Percentiles rank a stretch among this genome's conserved stretches.
These are phyloP conservation scores for Tetramorium bicarinatum DNA, from an alignment of 2,888 invertebrate genomes.

Conservation along the genomic window DNA sequence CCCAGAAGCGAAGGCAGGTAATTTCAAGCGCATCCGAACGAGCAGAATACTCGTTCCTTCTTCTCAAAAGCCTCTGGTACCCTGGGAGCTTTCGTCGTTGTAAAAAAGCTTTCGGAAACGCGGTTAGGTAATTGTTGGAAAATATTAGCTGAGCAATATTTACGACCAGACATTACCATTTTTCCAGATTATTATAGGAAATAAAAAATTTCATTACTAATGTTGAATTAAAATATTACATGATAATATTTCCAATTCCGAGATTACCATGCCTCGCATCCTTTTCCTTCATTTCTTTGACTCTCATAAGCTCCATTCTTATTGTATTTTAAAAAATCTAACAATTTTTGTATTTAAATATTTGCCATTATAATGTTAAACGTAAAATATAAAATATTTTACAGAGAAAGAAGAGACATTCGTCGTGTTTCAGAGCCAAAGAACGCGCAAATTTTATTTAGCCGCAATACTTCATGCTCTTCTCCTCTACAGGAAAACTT, in stretches of 20 bases:
- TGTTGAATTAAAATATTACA: background rate
- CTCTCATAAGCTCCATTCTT: background rate
- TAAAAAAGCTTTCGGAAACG: conserved; percentile 62
- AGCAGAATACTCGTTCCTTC: conserved; percentile 67
- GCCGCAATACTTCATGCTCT: conserved; percentile 68
- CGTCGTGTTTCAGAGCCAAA: conserved; percentile 50
- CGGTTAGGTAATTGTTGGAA: conserved; percentile 43
- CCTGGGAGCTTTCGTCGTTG: conserved; percentile 63
- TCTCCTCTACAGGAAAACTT: conserved; percentile 60
- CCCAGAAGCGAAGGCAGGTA: conserved; percentile 77
- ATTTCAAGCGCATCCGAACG: conserved; percentile 78
- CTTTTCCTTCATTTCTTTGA: conserved; percentile 14
- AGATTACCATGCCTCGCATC: conserved; percentile 40
- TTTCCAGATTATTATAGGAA: background rate
- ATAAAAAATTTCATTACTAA: background rate
- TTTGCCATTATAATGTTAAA: background rate
- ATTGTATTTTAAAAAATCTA: background rate
- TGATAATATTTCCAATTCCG: conserved; percentile 9
- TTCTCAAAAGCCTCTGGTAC: conserved; percentile 64
- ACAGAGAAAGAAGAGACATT: conserved; percentile 26
- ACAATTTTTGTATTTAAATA: background rate
- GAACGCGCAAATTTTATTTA: conserved; percentile 56
- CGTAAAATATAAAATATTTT: conserved; percentile 18
- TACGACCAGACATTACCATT: background rate
- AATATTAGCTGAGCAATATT: conserved; percentile 19